Evolutionary conservation across 2,888 invertebrate genomes (phyloP).

Genomic region (Gibbula magus): DNA sequence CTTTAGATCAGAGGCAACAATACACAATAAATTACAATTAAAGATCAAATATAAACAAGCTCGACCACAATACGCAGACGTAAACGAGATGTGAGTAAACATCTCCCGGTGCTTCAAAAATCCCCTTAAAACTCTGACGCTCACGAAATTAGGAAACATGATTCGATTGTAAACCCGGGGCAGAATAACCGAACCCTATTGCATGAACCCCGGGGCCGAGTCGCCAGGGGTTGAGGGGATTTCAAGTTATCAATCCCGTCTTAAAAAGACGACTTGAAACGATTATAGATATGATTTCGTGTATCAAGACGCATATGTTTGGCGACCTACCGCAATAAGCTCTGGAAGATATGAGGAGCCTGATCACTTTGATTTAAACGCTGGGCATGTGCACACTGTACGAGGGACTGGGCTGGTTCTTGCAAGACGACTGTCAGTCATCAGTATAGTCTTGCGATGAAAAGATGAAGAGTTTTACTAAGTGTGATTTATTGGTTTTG

Average conservation of each 20-base stretch:
- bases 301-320: background rate
- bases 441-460: too few relatives aligned
- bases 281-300: background rate
- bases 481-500: too few relatives aligned
- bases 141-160: background rate
- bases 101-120: background rate
- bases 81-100: background rate
- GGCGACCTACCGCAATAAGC: background rate
- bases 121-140: background rate
- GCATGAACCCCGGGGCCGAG: background rate
- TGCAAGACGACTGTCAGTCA: too few relatives aligned
- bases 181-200: background rate
- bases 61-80: background rate
- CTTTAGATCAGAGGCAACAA: background rate
- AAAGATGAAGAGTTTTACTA: too few relatives aligned
- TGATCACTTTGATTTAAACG: too few relatives aligned
- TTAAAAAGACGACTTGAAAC: background rate
- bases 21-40: slow-evolving; percentile 8
- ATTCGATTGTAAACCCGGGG: background rate
- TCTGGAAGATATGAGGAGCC: too few relatives aligned
- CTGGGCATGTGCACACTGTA: too few relatives aligned
- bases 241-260: background rate
- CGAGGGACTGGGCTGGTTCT: too few relatives aligned
- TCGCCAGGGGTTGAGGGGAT: background rate
- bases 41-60: background rate